phyloP scores from a whole-genome alignment of 2,113 vertebrate species.

The Haliaeetus leucogaster region DNA sequence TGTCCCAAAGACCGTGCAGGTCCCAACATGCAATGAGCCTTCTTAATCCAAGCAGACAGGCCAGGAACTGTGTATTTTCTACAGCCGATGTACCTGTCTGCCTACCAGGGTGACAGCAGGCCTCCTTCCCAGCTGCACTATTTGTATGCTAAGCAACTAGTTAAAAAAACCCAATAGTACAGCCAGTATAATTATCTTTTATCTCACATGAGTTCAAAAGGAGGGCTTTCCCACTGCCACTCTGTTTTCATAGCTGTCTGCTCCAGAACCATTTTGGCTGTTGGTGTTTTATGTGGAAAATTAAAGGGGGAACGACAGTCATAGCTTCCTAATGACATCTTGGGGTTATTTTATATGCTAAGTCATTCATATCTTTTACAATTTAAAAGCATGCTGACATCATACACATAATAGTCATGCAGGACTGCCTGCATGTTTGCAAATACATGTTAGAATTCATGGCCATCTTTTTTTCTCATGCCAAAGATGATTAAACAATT shows the following conservation, averaged over 20 bases:
- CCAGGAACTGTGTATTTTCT: slow-evolving; percentile 5
- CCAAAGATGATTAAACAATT: neutral
- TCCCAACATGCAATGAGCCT: neutral
- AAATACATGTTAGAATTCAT: slow-evolving; percentile 10
- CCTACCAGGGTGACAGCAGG: slow-evolving; percentile 24
- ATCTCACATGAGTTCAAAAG: slow-evolving; percentile 27
- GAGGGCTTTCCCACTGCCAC: neutral
- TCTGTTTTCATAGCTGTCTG: neutral
- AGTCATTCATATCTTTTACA: slow-evolving; percentile 6
- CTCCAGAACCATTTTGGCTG: neutral
- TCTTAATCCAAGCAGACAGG: neutral
- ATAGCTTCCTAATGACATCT: slow-evolving; percentile 20
- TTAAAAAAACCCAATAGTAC: neutral
- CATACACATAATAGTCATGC: neutral
- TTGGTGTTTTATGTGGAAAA: slow-evolving; percentile 10
- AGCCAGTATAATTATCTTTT: slow-evolving; percentile 12
- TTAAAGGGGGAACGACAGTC: slow-evolving; percentile 9
- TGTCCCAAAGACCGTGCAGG: neutral
- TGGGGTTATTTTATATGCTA: slow-evolving; percentile 15
- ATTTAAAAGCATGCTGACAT: slow-evolving; percentile 26
- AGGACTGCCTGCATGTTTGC: neutral
- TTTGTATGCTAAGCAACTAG: slow-evolving; percentile 9
- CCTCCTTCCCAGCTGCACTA: neutral
- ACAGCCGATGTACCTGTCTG: neutral
- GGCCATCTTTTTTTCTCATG: neutral